Conservation (phyloP, 2,797 vertebrate genomes). For the Enteromius radiatus region DNA sequence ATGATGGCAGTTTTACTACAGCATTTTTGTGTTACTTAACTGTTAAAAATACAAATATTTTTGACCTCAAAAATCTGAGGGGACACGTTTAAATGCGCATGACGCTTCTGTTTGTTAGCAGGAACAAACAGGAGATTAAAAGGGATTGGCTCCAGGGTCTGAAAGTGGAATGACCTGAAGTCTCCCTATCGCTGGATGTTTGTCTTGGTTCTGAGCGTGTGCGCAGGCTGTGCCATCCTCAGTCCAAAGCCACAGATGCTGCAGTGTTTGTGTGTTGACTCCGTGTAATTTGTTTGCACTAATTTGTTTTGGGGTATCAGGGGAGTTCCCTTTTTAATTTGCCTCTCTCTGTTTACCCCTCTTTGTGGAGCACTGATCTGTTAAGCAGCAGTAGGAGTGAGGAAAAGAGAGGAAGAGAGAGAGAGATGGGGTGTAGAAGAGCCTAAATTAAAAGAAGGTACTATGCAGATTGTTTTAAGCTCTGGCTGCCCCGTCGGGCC, state of each 20-base stretch:
- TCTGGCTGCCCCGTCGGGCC: constrained; percentile 93
- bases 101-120: neutral
- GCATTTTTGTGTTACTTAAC: neutral
- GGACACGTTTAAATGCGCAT: neutral
- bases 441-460: constrained; percentile 93
- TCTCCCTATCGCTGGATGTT: constrained; percentile 19
- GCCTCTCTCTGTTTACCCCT: constrained; percentile 98
- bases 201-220: constrained; percentile 20
- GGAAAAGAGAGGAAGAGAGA: constrained; percentile 52
- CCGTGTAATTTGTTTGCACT: constrained; percentile 99
- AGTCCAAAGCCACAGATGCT: constrained; percentile 89
- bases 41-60: neutral
- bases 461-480: constrained; percentile 97
- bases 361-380: constrained; percentile 95
- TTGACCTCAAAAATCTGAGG: neutral
- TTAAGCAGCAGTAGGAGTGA: constrained; percentile 71
- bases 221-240: constrained; percentile 30
- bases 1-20: neutral
- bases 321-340: constrained; percentile 99
- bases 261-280: constrained; percentile 88
- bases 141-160: constrained; percentile 3
- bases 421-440: constrained; percentile 76
- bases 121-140: constrained; percentile 19
- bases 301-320: constrained; percentile 98
- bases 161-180: constrained; percentile 27